A percentile compares a stretch with the other conserved stretches of the same genome.
Conservation (phyloP, 2,888 invertebrate genomes). For the Xiphydria camelus region DNA sequence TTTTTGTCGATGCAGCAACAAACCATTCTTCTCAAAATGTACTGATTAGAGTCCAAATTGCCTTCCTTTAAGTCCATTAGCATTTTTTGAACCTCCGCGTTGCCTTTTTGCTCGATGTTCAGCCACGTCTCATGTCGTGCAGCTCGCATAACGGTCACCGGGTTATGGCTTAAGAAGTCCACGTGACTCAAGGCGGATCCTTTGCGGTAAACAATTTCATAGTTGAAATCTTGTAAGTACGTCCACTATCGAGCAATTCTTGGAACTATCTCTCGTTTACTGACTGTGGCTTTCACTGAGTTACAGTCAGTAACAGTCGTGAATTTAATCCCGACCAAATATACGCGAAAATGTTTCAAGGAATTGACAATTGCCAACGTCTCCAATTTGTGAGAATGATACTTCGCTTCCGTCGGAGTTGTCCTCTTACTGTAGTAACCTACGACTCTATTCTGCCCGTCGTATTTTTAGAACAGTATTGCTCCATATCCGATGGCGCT, state of each 20-base stretch:
- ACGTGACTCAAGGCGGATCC: conserved; percentile 26
- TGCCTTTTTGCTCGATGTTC: conserved; percentile 26
- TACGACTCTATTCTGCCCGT: conserved; percentile 22
- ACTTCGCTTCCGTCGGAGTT: conserved; percentile 31
- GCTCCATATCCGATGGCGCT: conserved; percentile 40
- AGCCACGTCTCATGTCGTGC: conserved; percentile 22
- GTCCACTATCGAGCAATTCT: background rate
- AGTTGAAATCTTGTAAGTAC: conserved; percentile 11
- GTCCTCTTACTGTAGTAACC: conserved; percentile 36
- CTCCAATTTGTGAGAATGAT: conserved; percentile 40
- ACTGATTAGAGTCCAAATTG: conserved; percentile 29
- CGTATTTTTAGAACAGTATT: conserved; percentile 36
- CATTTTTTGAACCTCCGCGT: conserved; percentile 18
- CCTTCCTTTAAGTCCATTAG: conserved; percentile 21
- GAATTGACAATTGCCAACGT: conserved; percentile 41
- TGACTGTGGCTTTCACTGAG: conserved; percentile 22
- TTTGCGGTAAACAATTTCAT: conserved; percentile 26
- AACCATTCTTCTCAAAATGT: conserved; percentile 25
- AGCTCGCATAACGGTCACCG: conserved; percentile 3
- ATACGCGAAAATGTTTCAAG: conserved; percentile 34
- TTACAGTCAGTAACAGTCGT: conserved; percentile 35
- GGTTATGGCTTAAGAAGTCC: conserved; percentile 32
- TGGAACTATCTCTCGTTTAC: conserved; percentile 16
- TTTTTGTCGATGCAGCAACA: conserved; percentile 19
- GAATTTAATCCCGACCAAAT: conserved; percentile 32